A percentile compares a stretch with the other conserved stretches of the same genome.
These are phyloP conservation scores for Scaptomyza tumidula DNA, from an alignment of 2,888 invertebrate genomes.

Conservation along the genomic window DNA sequence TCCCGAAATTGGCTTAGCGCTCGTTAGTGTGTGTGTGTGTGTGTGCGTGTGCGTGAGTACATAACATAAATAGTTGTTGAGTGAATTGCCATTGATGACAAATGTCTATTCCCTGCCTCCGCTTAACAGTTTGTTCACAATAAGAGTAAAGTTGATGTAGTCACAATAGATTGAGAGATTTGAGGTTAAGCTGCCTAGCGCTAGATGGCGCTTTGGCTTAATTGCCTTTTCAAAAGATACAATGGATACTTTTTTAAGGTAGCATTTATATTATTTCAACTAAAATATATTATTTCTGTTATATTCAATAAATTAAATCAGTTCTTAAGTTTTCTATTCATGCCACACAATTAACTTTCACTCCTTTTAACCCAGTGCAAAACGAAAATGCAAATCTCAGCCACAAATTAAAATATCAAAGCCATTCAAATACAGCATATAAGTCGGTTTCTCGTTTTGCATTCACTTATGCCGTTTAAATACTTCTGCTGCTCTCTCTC, in stretches of 20 bases:
- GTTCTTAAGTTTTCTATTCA: not conserved
- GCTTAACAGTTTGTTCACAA: not conserved
- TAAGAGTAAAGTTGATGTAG: not conserved
- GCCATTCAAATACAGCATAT: slow-evolving; percentile 34
- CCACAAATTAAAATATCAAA: slow-evolving; percentile 43
- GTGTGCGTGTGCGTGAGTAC: slow-evolving; percentile 1
- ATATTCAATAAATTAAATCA: too few species aligned
- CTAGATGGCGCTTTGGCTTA: not conserved
- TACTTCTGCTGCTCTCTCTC: not conserved
- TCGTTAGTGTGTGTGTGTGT: not conserved
- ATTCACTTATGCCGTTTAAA: slow-evolving; percentile 31
- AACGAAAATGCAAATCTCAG: not conserved
- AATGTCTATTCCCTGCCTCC: slow-evolving; percentile 18
- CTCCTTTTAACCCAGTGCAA: slow-evolving; percentile 19
- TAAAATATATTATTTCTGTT: too few species aligned
- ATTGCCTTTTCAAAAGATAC: not conserved
- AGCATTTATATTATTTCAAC: too few species aligned
- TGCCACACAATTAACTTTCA: slow-evolving; percentile 12
- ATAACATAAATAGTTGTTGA: slow-evolving; percentile 12
- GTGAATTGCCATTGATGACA: slow-evolving; percentile 23
- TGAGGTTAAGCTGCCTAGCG: not conserved
- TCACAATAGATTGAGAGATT: not conserved
- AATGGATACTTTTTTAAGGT: too few species aligned
- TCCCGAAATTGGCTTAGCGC: slow-evolving; percentile 32
- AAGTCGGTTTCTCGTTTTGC: slow-evolving; percentile 15